A percentile compares a stretch with the other conserved stretches of the same genome.
Evolutionary conservation across 2,113 vertebrate species (phyloP).

Genomic region (Brienomyrus brachyistius): DNA sequence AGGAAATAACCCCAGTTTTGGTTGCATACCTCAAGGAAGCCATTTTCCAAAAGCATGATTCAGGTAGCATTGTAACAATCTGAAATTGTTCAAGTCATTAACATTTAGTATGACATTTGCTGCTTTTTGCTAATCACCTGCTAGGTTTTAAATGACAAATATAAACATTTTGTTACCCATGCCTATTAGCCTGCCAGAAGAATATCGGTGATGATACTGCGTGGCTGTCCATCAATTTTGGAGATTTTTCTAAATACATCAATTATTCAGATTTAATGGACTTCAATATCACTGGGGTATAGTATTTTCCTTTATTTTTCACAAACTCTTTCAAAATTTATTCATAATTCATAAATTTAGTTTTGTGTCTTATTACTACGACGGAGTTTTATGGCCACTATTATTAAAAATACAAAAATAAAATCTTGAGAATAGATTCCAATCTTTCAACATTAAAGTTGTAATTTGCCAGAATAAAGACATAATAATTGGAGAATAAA

Average conservation of each 20-base stretch:
- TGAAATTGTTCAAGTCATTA: not conserved
- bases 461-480: too few species aligned
- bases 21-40: not conserved
- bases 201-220: not conserved
- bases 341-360: conserved; percentile 17
- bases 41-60: not conserved
- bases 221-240: not conserved
- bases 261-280: not conserved
- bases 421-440: too few species aligned
- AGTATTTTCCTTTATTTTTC: not conserved
- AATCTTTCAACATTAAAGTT: too few species aligned
- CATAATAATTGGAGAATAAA: too few species aligned
- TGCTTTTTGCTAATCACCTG: not conserved
- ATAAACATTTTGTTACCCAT: not conserved
- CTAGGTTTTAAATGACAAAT: not conserved
- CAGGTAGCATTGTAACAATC: not conserved
- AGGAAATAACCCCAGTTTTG: not conserved
- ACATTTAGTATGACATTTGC: not conserved
- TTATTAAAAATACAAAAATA: too few species aligned
- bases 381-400: too few species aligned
- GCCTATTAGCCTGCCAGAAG: not conserved
- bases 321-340: conserved; percentile 25
- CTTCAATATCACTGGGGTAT: conserved; percentile 23
- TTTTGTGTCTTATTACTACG: conserved; percentile 20
- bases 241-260: not conserved